Evolutionary conservation across 2,113 vertebrate genomes (phyloP).

Genomic region (Silurus glanis): DNA sequence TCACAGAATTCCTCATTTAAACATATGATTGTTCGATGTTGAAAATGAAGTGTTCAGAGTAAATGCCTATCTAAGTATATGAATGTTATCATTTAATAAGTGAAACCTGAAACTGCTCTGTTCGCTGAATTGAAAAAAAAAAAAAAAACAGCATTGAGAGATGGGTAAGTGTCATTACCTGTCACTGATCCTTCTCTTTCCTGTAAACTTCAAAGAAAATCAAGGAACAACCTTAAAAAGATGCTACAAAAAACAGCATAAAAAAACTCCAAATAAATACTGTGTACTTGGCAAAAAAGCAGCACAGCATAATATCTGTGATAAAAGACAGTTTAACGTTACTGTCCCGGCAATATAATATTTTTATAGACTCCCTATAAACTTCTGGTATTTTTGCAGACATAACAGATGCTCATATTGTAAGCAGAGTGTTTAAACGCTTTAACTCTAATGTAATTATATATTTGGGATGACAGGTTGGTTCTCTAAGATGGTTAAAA

Average conservation of each 20-base stretch:
- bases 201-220: background rate
- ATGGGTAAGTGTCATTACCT: background rate
- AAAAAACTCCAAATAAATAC: background rate
- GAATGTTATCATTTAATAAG: background rate
- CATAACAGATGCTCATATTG: background rate
- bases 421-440: background rate
- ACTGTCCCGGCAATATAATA: background rate
- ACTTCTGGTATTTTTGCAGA: background rate
- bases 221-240: background rate
- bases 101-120: background rate
- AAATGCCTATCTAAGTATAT: background rate
- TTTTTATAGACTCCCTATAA: background rate
- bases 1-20: background rate
- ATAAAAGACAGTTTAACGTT: background rate
- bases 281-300: background rate
- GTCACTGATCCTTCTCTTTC: background rate
- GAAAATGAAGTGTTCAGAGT: background rate
- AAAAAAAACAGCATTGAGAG: background rate
- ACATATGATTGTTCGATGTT: background rate
- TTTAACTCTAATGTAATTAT: background rate
- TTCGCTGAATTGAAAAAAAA: background rate
- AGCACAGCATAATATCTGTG: background rate
- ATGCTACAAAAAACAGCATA: background rate
- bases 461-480: background rate
- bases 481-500: background rate